Base-by-base conservation (phyloP, 2,797 vertebrate genomes). In the Phyllotis vaccarum region DNA sequence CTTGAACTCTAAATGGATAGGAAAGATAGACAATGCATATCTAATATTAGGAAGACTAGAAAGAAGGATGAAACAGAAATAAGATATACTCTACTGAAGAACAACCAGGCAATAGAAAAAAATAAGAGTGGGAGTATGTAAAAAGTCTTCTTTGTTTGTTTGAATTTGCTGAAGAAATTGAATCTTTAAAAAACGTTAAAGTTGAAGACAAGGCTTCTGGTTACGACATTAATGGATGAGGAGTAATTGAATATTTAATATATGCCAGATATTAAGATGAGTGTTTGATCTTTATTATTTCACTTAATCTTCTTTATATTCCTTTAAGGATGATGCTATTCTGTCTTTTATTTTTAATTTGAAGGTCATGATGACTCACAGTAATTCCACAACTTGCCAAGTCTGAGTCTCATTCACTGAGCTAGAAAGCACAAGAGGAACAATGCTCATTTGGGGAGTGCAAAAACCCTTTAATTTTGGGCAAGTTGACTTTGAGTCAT, bases 401-500 rank as follows among this genome's bases (percentile, higher is more conserved):
- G 34, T 92, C 34, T 81, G 56, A 92, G 81, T 90, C 89, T 83
- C 5, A 14, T 81, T 89, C 91, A 92, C 37, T 91, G 86, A 92
- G 12, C 62, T 94, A 64, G 64, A 87, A 95, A 95, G 80, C 56
- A 70, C 8, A 70, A 54, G 37, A 75, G 56, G 16, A 90, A 43
- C 34, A 64, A 49, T 12, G 10, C 64, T 64, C 37, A 70, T 80
- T 86, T 60, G 21, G 64, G 16, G 49, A 80, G 58, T 54, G 31
- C 13, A 80, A 95, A 81, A 75, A 22, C n/a, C 75, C 54, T 66
- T 87, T 93, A 60, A 86, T 89, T 95, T 91, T 76, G 70, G 85
- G 76, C 37, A 96, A 81, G 24, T 10, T 94, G 86, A 75, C 13
- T 90, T 89, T 78, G 43, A 93, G 46, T 64, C 54, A 74, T 64